Conservation (phyloP, 2,888 invertebrate genomes). For the Biston stratarius region DNA sequence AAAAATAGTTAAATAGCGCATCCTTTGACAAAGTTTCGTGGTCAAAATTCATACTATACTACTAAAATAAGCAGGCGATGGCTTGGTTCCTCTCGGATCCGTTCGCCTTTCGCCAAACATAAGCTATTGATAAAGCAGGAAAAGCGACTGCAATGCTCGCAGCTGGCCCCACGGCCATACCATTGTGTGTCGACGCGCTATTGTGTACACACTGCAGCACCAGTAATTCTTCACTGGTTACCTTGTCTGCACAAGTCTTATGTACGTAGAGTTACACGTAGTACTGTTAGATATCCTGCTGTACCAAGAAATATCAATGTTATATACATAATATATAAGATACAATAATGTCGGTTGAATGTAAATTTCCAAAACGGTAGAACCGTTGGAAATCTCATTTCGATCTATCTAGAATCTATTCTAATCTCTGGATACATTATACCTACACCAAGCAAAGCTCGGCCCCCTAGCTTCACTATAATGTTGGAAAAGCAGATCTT, state of each 20-base stretch:
- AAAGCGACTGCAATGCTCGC: constrained; percentile 56
- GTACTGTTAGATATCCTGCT: no score
- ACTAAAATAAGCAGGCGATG: constrained; percentile 5
- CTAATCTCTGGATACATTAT: no score
- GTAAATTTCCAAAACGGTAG: no score
- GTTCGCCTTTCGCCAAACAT: constrained; percentile 53
- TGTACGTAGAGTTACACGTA: neutral
- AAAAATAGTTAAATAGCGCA: neutral
- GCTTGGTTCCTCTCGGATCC: constrained; percentile 24
- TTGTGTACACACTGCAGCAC: constrained; percentile 43
- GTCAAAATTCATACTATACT: neutral
- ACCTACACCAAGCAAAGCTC: no score
- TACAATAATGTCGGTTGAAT: no score
- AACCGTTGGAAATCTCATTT: no score
- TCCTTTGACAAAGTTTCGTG: neutral
- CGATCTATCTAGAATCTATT: no score
- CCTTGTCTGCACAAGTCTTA: constrained; percentile 11
- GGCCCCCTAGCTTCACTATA: no score
- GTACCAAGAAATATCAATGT: no score
- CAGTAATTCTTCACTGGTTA: constrained; percentile 10
- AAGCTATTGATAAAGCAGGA: constrained; percentile 73
- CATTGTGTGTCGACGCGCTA: constrained; percentile 52
- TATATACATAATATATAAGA: no score
- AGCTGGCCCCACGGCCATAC: constrained; percentile 48
- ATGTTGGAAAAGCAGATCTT: no score